phyloP scores from a whole-genome alignment of 2,888 invertebrate species.

The Napeogenes inachia region DNA sequence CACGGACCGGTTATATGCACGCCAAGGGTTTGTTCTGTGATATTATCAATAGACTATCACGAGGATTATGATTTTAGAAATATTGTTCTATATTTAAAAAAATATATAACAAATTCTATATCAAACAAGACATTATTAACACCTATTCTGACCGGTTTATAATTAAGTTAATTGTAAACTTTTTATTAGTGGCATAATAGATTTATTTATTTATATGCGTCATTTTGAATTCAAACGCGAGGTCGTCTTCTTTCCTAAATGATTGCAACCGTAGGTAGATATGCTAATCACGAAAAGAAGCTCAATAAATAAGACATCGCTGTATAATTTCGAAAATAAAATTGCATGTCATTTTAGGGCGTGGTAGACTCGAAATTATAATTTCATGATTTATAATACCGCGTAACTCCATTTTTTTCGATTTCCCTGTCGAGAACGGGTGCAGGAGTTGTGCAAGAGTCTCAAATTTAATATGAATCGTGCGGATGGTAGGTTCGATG shows the following conservation, averaged over 20 bases:
- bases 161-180: neutral
- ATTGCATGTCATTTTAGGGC: constrained; percentile 67
- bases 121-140: constrained; percentile 5
- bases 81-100: constrained; percentile 50
- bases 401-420: constrained; percentile 46
- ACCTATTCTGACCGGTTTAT: constrained; percentile 6
- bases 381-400: constrained; percentile 68
- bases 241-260: constrained; percentile 59
- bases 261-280: constrained; percentile 41
- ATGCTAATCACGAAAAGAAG: constrained; percentile 59
- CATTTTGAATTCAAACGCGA: constrained; percentile 47
- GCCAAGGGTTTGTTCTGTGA: constrained; percentile 58
- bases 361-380: constrained; percentile 63
- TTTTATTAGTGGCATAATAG: neutral
- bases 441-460: constrained; percentile 55
- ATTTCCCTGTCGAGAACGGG: constrained; percentile 62
- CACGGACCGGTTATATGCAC: constrained; percentile 42
- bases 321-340: constrained; percentile 65
- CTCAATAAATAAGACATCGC: constrained; percentile 63
- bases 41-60: constrained; percentile 69
- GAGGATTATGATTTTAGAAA: constrained; percentile 66
- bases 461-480: constrained; percentile 49
- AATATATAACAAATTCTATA: constrained; percentile 24
- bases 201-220: neutral
- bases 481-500: constrained; percentile 41